Percentiles rank a stretch among this genome's conserved stretches.
These are phyloP conservation scores for Herminia tarsipennalis DNA, from an alignment of 2,888 invertebrate species.

Conservation along the genomic window DNA sequence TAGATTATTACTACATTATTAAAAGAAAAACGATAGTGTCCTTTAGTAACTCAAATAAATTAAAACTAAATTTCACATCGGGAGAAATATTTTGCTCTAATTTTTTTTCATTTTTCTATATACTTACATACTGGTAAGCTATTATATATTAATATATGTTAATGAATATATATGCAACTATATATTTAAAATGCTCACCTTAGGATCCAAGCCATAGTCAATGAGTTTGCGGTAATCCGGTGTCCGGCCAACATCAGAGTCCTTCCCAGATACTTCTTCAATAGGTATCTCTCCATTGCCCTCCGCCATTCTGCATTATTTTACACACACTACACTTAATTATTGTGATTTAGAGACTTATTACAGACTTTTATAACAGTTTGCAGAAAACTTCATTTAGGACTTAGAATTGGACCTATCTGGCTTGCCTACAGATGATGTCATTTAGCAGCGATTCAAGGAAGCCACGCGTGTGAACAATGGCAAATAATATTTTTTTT, in stretches of 20 bases:
- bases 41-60: neutral
- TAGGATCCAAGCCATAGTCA: constrained; percentile 97
- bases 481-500: constrained; percentile 42
- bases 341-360: constrained; percentile 36
- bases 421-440: constrained; percentile 74
- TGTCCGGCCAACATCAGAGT: constrained; percentile 90
- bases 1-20: neutral
- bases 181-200: constrained; percentile 81
- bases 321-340: constrained; percentile 73
- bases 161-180: neutral
- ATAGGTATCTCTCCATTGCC: constrained; percentile 93
- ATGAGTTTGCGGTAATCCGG: constrained; percentile 97
- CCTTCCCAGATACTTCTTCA: constrained; percentile 89
- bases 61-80: neutral
- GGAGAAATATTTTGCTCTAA: neutral
- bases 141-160: no score
- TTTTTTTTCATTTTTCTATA: no score
- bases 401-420: constrained; percentile 54
- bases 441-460: constrained; percentile 75
- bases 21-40: neutral
- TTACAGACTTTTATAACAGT: constrained; percentile 27
- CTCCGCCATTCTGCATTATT: constrained; percentile 90
- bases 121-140: no score
- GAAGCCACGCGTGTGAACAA: constrained; percentile 73
- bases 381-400: constrained; percentile 49